A percentile compares a stretch with the other conserved stretches of the same genome.
phyloP scores from a whole-genome alignment of 2,797 vertebrate genomes.

The Petrocephalus schoutedeni region DNA sequence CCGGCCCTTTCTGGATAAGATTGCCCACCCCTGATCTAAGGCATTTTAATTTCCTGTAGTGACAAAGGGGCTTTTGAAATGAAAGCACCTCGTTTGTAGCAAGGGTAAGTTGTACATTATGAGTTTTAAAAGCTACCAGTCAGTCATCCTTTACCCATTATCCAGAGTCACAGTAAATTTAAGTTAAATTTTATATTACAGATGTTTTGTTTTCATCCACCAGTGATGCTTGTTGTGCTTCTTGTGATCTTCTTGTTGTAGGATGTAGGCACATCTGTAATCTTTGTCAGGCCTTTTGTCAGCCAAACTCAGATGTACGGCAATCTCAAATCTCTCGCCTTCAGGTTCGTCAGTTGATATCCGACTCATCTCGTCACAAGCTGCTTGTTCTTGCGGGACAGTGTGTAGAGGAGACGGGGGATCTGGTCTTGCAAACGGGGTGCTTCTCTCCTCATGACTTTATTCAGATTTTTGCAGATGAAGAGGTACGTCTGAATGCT shows the following conservation, averaged over 20 bases:
- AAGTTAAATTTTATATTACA: background rate
- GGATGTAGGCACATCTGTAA: background rate
- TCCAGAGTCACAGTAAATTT: background rate
- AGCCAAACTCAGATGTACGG: background rate
- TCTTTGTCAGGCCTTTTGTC: background rate
- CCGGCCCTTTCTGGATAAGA: too few species aligned
- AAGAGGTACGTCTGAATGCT: constrained; percentile 63
- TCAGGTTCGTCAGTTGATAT: constrained; percentile 78
- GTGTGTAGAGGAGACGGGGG: constrained; percentile 74
- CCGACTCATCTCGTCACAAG: constrained; percentile 73
- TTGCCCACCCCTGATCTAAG: background rate
- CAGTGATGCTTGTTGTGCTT: background rate
- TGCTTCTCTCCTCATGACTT: constrained; percentile 75
- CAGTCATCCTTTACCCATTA: background rate
- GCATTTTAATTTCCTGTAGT: background rate
- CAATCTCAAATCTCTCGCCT: background rate
- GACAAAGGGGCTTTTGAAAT: background rate
- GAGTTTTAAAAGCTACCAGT: background rate
- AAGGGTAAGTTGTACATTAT: background rate
- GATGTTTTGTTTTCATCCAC: background rate
- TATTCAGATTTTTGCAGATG: constrained; percentile 74
- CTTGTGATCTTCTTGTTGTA: background rate
- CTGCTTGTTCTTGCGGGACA: constrained; percentile 82
- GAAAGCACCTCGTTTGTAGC: background rate
- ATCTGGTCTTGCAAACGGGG: constrained; percentile 79